Base-by-base conservation (phyloP, 2,797 vertebrate species). In the Tenualosa thibaudeaui region DNA sequence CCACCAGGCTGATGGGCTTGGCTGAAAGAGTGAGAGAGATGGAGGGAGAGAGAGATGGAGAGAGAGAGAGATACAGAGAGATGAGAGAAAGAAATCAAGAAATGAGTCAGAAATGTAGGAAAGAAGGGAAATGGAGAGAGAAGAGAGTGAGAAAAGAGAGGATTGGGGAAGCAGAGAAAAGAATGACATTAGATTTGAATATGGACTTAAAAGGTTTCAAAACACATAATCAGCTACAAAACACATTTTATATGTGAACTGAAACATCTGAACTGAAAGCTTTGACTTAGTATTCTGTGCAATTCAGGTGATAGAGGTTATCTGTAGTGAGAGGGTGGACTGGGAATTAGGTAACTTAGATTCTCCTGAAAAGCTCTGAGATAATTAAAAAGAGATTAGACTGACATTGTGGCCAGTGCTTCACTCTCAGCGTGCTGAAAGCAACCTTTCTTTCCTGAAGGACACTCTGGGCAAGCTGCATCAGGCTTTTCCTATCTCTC, bases 361-460 rank as follows among this genome's bases (percentile, higher is more conserved):
- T 83, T 78, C 71, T 78, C 83, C 58, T 65, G 26, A 83, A 71
- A 83, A 9, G n/a, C 58, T 9, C 5, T 46, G 85, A 82, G 86
- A 85, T 95, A 92, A 95, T 95, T 95, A 95, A 95, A 96, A 95
- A 92, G 92, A 95, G 94, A 94, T 96, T 95, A 96, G 89, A 49
- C 60, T 85, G 81, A 81, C 84, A 84, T 87, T 89, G 81, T 82
- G 62, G 40, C 68, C 85, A 37, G 53, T 54, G n/a, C 5, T 81
- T 92, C 92, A 87, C 89, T 92, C 90, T 24, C 58, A 51, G n/a
- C 3, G 40, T 78, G 37, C 71, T 78, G 37, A 78, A 78, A 22
- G 7, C 37, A 85, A 83, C 86, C 86, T 92, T 93, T 86, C 82
- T 78, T 46, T 78, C 71, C 71, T 78, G 71, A 78, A 78, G 71